phyloP scores from a whole-genome alignment of 35 echinoderm and acorn worm genomes.

The Hemicentrotus pulcherrimus region DNA sequence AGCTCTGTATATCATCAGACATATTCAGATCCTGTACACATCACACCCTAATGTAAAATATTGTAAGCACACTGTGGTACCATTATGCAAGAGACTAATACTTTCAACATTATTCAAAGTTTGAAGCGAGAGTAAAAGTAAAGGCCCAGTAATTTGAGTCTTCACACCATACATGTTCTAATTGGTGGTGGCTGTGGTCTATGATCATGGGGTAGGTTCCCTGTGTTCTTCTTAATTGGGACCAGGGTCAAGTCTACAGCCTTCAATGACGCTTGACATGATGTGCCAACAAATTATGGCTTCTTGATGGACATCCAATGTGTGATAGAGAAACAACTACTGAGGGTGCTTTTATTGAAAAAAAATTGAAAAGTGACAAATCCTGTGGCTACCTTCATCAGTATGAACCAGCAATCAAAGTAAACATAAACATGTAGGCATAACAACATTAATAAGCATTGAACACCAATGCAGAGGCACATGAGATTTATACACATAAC shows the following conservation, averaged over 20 bases:
- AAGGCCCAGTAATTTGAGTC: not conserved
- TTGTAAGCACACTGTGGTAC: too few species aligned
- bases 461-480: too few species aligned
- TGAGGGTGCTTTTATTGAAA: too few species aligned
- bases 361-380: too few species aligned
- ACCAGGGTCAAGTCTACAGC: constrained; percentile 8
- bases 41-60: not conserved
- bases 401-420: not conserved
- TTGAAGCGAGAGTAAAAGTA: not conserved
- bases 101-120: too few species aligned
- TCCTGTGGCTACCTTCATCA: not conserved
- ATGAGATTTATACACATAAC: too few species aligned
- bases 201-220: not conserved
- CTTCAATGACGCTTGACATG: not conserved
- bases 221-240: not conserved
- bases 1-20: not conserved
- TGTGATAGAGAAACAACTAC: too few species aligned
- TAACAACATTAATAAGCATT: too few species aligned
- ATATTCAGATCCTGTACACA: not conserved
- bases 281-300: not conserved
- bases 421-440: too few species aligned
- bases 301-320: not conserved
- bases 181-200: not conserved
- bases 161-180: not conserved
- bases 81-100: too few species aligned